These are phyloP conservation scores for Melinaea menophilus DNA, from an alignment of 2,888 invertebrate genomes.

Conservation along the genomic window DNA sequence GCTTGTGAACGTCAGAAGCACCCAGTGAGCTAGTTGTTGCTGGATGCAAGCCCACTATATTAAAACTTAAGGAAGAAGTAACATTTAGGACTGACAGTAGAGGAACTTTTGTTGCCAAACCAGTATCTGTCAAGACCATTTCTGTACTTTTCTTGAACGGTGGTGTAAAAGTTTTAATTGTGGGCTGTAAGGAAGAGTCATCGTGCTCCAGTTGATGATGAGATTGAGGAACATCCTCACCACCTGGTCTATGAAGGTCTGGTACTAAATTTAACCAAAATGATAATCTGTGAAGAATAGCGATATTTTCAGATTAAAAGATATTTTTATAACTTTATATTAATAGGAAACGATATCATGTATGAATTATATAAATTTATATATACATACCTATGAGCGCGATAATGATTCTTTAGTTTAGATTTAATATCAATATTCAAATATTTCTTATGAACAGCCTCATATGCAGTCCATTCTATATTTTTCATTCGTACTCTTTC, in stretches of 20 bases:
- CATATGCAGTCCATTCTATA: slow-evolving; percentile 96
- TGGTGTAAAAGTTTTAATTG: slow-evolving; percentile 75
- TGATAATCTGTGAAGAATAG: slow-evolving; percentile 80
- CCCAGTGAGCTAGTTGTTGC: slow-evolving; percentile 55
- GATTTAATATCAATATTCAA: slow-evolving; percentile 94
- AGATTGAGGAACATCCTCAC: slow-evolving; percentile 89
- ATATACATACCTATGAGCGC: slow-evolving; percentile 84
- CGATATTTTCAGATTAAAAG: background rate
- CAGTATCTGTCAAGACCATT: slow-evolving; percentile 61
- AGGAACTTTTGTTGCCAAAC: slow-evolving; percentile 62
- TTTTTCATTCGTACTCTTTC: slow-evolving; percentile 90
- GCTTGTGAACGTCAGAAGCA: slow-evolving; percentile 56
- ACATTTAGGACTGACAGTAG: slow-evolving; percentile 62
- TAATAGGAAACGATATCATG: background rate
- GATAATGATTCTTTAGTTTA: slow-evolving; percentile 94
- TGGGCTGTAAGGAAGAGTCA: slow-evolving; percentile 77
- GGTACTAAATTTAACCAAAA: slow-evolving; percentile 97
- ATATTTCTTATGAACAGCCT: slow-evolving; percentile 94
- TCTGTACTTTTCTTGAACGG: slow-evolving; percentile 78
- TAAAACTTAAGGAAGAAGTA: slow-evolving; percentile 65
- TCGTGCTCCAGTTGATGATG: slow-evolving; percentile 91
- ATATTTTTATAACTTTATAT: no score
- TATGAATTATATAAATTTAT: background rate
- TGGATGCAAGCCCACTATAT: slow-evolving; percentile 60
- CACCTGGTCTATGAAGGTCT: slow-evolving; percentile 91